Percentiles rank a stretch among this genome's conserved stretches.
Conservation (phyloP, 2,113 vertebrate species). For the Oryctolagus cuniculus region mOryCun1.1 NC_091438.1:27709501-27710000, state of each 20-base stretch:
- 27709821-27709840: no score
- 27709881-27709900: no score
- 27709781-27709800: not conserved
- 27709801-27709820: not conserved
- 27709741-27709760: slow-evolving; percentile 23
- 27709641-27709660: not conserved
- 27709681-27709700: not conserved
- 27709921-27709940: no score
- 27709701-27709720: not conserved
- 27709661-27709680: not conserved
- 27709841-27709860: no score
- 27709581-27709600: not conserved
- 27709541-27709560: slow-evolving; percentile 92
- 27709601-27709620: not conserved
- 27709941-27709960: no score
- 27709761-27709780: not conserved
- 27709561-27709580: slow-evolving; percentile 90
- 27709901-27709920: no score
- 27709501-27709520: slow-evolving; percentile 89
- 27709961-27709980: no score
- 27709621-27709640: not conserved
- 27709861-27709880: no score
- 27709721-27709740: not conserved
- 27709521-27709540: slow-evolving; percentile 91
- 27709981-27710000: no score